Conservation (phyloP, 2,888 invertebrate genomes). For the Pycnomerus fuliginosus region DNA sequence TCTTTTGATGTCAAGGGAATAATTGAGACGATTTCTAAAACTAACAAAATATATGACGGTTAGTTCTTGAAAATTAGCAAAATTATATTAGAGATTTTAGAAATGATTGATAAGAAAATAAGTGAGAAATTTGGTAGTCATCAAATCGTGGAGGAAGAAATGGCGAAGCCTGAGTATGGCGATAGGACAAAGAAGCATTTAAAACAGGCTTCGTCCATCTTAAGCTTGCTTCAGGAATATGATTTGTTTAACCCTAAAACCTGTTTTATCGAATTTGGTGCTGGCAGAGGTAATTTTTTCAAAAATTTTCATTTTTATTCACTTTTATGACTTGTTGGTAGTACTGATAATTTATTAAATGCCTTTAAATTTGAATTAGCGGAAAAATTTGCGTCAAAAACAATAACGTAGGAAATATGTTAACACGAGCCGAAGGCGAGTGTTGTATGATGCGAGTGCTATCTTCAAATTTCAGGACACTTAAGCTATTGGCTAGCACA, state of each 20-base stretch:
- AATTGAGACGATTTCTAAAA: slow-evolving; percentile 50
- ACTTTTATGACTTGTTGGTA: background rate
- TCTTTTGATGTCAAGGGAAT: slow-evolving; percentile 49
- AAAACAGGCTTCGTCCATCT: slow-evolving; percentile 73
- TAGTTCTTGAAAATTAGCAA: slow-evolving; percentile 4
- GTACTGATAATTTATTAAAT: too few species aligned
- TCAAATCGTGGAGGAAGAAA: slow-evolving; percentile 54
- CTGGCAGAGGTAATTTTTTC: slow-evolving; percentile 71
- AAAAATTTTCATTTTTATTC: background rate
- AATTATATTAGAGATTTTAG: background rate
- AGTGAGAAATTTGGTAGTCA: slow-evolving; percentile 50
- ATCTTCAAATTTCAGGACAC: too few species aligned
- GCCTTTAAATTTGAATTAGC: too few species aligned
- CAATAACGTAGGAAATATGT: too few species aligned
- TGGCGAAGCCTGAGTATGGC: slow-evolving; percentile 59
- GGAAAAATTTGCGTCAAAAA: too few species aligned
- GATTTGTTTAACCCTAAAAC: slow-evolving; percentile 62
- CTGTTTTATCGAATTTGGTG: slow-evolving; percentile 84
- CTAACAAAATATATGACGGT: slow-evolving; percentile 51
- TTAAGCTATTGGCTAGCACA: slow-evolving; percentile 75
- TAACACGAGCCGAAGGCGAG: too few species aligned
- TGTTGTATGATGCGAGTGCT: too few species aligned
- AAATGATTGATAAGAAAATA: background rate
- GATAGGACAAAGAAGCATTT: slow-evolving; percentile 71
- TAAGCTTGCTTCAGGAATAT: slow-evolving; percentile 66